Evolutionary conservation across 2,113 vertebrate species (phyloP).

Genomic region (Candoia aspera): DNA sequence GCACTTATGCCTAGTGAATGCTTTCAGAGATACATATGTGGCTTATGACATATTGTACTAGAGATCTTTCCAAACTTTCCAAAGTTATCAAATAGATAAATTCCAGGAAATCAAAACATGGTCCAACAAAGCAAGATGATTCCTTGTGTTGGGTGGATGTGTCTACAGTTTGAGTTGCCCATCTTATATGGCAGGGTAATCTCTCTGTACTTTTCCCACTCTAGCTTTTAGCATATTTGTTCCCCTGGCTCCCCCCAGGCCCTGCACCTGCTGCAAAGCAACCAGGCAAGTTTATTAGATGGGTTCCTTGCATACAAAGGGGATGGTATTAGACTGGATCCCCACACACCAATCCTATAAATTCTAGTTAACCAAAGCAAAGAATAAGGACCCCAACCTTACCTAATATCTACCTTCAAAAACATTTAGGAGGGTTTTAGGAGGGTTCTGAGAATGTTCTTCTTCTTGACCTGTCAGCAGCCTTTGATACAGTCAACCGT

Average conservation of each 20-base stretch:
- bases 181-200: not conserved
- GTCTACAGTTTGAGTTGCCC: not conserved
- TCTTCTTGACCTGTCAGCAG: too few species aligned
- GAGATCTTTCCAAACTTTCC: not conserved
- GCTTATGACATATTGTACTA: not conserved
- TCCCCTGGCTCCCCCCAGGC: not conserved
- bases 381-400: not conserved
- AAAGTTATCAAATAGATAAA: not conserved
- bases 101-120: not conserved
- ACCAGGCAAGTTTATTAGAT: not conserved
- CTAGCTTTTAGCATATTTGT: not conserved
- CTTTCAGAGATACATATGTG: not conserved
- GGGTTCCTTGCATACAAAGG: not conserved
- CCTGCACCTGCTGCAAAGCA: not conserved
- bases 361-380: not conserved
- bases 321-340: not conserved
- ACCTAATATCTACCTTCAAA: not conserved
- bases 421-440: not conserved
- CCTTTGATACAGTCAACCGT: too few species aligned
- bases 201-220: not conserved
- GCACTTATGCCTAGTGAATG: not conserved
- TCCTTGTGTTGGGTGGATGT: not conserved
- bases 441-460: too few species aligned
- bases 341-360: not conserved
- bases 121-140: not conserved